Base-by-base conservation (phyloP, 2,888 invertebrate genomes). In the Noctua janthe region DNA sequence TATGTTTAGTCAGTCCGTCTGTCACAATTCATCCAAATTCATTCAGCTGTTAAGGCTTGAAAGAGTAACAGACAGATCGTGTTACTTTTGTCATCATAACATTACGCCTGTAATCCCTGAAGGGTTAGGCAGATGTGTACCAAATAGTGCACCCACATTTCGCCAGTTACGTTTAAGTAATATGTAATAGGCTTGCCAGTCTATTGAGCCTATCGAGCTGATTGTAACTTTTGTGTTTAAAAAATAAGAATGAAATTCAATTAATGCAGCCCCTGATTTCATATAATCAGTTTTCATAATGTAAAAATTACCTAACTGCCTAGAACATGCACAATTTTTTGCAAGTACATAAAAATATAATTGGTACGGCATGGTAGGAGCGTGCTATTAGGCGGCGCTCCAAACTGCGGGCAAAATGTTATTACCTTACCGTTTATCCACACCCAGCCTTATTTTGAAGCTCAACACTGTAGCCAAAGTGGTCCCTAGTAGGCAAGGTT, bases 351-450 rank as follows among this genome's bases (percentile, higher is more conserved):
- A 64, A 76, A 81, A 70, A 83, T 83, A 77, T 81, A 84, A 87
- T 87, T 74, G 84, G 84, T 64, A 23, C 64, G 47, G 69, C 51
- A 8, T 49, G 76, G 84, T 81, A 73, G 80, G 81, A 81, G 74
- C 80, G 56, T 56, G 84, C 91, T 87, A 88, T 91, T 91, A 90
- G 91, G 91, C 89, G 43, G 39, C 71, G 81, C 72, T 91, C 91
- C 91, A 91, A 90, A 91, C 84, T 54, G 81, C 76, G 71, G 59
- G 29, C 17, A 71, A 64, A 84, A 87, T 72, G 74, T 74, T 80
- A 87, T 87, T 72, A 84, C 76, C 74, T 84, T 69, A 87, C 76
- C 80, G 64, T 80, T 84, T 87, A 87, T 87, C 87, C 76, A 74
- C 64, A 85, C 87, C 71, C 67, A 80, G 80, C 80, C 69, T 87